A percentile compares a stretch with the other conserved stretches of the same genome.
Evolutionary conservation across 2,888 invertebrate genomes (phyloP).

Genomic region (Augiades crinisus): DNA sequence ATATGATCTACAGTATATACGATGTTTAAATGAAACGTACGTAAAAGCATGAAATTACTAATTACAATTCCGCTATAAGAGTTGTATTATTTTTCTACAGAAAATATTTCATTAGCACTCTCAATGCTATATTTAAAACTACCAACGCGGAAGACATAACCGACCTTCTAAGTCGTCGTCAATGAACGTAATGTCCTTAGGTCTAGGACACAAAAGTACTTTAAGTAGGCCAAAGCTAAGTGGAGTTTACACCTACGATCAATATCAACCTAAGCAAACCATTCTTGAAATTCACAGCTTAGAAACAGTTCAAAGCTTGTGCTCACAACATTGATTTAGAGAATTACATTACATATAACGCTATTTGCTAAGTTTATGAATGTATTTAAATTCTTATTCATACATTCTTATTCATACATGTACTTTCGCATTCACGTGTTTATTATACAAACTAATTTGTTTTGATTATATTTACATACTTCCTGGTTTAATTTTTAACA

Average conservation of each 20-base stretch:
- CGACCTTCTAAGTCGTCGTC: neutral
- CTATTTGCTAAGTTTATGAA: too few relatives aligned
- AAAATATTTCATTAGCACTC: neutral
- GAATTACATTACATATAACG: too few relatives aligned
- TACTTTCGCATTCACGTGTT: too few relatives aligned
- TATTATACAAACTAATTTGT: too few relatives aligned
- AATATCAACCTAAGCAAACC: neutral
- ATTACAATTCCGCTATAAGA: too few relatives aligned
- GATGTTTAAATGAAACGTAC: too few relatives aligned
- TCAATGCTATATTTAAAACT: neutral
- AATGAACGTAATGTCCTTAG: conserved; percentile 14
- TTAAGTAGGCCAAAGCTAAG: conserved; percentile 8
- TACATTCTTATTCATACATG: too few relatives aligned
- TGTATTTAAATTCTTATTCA: too few relatives aligned
- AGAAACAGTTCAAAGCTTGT: neutral
- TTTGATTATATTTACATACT: too few relatives aligned
- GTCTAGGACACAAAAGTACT: conserved; percentile 16
- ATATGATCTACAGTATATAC: too few relatives aligned
- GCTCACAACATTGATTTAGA: neutral
- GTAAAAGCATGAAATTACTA: too few relatives aligned
- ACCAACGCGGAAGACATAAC: neutral
- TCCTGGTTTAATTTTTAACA: too few relatives aligned
- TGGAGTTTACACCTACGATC: conserved; percentile 7
- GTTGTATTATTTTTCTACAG: neutral
- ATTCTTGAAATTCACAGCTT: neutral